Percentiles rank a stretch among this genome's conserved stretches.
Evolutionary conservation across 2,797 vertebrate species (phyloP).

Genomic region (Kryptolebias ocellatus): DNA sequence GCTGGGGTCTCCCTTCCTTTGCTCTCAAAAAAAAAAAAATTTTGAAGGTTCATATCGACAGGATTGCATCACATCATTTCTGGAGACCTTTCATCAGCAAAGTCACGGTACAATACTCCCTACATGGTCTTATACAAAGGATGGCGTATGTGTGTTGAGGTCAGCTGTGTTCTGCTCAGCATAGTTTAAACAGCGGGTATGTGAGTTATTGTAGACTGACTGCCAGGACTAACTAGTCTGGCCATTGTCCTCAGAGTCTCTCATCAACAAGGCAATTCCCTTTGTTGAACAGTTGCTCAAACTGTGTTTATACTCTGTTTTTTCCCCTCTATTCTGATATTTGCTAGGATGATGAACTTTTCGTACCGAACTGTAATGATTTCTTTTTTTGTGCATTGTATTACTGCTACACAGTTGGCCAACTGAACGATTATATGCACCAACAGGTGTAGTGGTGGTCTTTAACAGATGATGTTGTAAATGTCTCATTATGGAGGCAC

Average conservation of each 20-base stretch:
- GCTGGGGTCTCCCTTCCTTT: not conserved
- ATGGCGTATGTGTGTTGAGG: not conserved
- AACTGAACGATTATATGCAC: conserved; percentile 3
- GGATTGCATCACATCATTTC: conserved; percentile 6
- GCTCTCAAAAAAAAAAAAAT: not conserved
- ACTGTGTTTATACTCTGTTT: too few relatives aligned
- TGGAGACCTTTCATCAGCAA: not conserved
- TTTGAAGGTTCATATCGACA: not conserved
- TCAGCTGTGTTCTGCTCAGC: conserved; percentile 1
- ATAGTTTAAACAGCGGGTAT: not conserved
- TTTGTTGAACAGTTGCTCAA: not conserved
- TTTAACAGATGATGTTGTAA: conserved; percentile 11
- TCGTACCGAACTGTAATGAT: not conserved
- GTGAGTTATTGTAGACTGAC: not conserved
- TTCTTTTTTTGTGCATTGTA: not conserved
- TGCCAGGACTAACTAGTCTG: not conserved
- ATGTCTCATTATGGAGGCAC: conserved; percentile 1
- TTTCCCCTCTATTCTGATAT: not conserved
- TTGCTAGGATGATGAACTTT: not conserved
- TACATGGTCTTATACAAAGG: not conserved
- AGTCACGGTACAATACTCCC: not conserved
- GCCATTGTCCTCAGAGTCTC: not conserved
- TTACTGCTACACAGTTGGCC: not conserved
- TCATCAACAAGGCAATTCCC: not conserved
- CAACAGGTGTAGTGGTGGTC: conserved; percentile 23